Conservation (phyloP, 2,888 invertebrate species). For the Melanostoma scalare region DNA sequence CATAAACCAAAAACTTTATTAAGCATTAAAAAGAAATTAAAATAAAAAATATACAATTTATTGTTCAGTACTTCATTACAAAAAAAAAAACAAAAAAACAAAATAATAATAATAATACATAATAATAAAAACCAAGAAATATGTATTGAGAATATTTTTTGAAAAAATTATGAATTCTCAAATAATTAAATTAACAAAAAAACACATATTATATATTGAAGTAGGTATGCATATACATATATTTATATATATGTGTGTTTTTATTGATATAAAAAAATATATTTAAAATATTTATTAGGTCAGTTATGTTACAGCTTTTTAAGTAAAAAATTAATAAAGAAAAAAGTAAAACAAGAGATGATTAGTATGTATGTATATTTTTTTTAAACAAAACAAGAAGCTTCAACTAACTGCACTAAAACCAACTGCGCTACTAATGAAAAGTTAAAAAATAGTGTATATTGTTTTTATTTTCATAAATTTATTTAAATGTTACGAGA, state of each 20-base stretch:
- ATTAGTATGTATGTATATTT: slow-evolving; percentile 41
- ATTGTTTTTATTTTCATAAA: slow-evolving; percentile 21
- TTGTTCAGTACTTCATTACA: slow-evolving; percentile 70
- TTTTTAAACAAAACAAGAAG: slow-evolving; percentile 44
- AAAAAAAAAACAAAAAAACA: slow-evolving; percentile 35
- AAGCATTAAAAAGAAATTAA: slow-evolving; percentile 30
- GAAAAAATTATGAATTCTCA: slow-evolving; percentile 48
- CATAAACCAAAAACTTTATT: slow-evolving; percentile 30
- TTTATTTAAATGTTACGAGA: neutral
- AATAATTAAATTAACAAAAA: slow-evolving; percentile 37
- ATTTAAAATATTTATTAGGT: slow-evolving; percentile 40
- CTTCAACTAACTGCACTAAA: slow-evolving; percentile 46
- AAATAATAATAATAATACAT: no score
- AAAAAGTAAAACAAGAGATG: slow-evolving; percentile 1
- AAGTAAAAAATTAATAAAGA: slow-evolving; percentile 12
- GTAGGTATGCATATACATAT: slow-evolving; percentile 54
- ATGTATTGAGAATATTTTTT: slow-evolving; percentile 56
- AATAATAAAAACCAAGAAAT: neutral
- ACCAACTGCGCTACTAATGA: slow-evolving; percentile 39
- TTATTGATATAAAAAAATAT: slow-evolving; percentile 15
- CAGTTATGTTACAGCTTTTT: slow-evolving; percentile 68
- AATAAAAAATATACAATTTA: slow-evolving; percentile 61
- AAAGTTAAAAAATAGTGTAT: slow-evolving; percentile 6
- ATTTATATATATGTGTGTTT: slow-evolving; percentile 47
- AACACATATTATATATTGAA: slow-evolving; percentile 42